Conservation (phyloP, 2,113 vertebrate species). For the Ciconia stormi region DNA sequence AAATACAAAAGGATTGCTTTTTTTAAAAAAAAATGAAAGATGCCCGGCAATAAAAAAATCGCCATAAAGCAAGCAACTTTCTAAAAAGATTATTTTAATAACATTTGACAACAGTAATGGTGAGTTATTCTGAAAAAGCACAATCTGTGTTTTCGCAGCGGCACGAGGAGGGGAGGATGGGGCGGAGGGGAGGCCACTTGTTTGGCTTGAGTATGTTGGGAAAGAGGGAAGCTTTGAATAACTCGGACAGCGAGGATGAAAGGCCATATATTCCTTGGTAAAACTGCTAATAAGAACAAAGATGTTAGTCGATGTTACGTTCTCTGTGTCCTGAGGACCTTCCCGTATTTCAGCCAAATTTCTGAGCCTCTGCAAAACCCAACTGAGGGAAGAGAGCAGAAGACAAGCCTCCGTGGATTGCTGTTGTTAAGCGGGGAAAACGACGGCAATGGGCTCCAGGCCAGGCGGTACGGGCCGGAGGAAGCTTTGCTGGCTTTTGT, state of each 20-base stretch:
- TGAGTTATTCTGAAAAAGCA: neutral
- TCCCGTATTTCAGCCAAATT: neutral
- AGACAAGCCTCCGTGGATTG: accelerated
- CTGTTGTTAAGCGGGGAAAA: neutral
- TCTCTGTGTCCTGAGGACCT: neutral
- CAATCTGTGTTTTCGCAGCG: neutral
- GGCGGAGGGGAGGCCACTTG: neutral
- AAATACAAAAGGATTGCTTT: neutral
- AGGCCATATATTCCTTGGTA: neutral
- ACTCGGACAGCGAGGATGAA: neutral
- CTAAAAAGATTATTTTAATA: neutral
- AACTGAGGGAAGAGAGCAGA: neutral
- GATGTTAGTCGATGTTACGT: neutral
- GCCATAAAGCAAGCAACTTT: neutral
- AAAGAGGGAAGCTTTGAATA: neutral
- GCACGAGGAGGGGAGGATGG: neutral
- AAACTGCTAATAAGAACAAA: neutral
- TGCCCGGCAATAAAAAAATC: neutral
- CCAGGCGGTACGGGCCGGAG: accelerated
- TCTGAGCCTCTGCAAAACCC: neutral
- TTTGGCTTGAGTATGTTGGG: neutral
- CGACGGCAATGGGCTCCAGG: accelerated
- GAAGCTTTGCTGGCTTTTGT: neutral
- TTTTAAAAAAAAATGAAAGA: neutral
- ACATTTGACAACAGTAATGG: neutral